These are phyloP conservation scores for Penaeus monodon DNA, from an alignment of 2,888 invertebrate species.

Conservation along the genomic window DNA sequence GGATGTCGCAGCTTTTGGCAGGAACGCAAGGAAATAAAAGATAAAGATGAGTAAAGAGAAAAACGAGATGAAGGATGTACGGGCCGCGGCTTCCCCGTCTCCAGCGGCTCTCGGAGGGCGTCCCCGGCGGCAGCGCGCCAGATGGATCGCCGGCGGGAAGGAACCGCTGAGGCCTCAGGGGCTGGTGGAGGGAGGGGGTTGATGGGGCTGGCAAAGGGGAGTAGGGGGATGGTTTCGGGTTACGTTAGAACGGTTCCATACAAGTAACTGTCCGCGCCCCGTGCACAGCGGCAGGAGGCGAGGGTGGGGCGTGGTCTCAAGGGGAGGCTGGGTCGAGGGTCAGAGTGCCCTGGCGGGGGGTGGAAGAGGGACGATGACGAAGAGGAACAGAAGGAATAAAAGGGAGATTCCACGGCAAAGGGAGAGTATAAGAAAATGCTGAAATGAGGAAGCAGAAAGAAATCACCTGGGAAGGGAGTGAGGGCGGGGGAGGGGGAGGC, in stretches of 20 bases:
- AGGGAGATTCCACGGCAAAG: not conserved
- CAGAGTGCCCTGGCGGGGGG: not conserved
- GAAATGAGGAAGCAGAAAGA: not conserved
- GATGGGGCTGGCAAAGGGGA: not conserved
- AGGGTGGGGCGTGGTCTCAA: not conserved
- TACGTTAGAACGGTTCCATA: too few species aligned
- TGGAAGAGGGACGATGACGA: not conserved
- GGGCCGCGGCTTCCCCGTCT: not conserved
- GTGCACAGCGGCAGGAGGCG: not conserved
- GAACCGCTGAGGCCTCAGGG: too few species aligned
- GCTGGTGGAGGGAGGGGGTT: slow-evolving; percentile 68
- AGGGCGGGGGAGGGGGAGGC: not conserved
- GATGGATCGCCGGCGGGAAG: too few species aligned
- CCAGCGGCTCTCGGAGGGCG: not conserved
- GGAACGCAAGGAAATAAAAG: not conserved
- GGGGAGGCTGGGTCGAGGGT: not conserved
- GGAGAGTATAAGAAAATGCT: not conserved
- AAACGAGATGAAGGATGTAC: not conserved
- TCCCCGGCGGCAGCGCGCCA: slow-evolving; percentile 2
- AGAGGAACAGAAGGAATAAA: not conserved
- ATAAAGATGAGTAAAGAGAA: not conserved
- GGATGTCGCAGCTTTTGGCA: not conserved
- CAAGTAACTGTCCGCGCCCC: too few species aligned
- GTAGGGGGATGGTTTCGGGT: not conserved
- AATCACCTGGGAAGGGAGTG: not conserved